These are phyloP conservation scores for Melinopterus prodromus DNA, from an alignment of 2,888 invertebrate genomes.

Conservation along the genomic window DNA sequence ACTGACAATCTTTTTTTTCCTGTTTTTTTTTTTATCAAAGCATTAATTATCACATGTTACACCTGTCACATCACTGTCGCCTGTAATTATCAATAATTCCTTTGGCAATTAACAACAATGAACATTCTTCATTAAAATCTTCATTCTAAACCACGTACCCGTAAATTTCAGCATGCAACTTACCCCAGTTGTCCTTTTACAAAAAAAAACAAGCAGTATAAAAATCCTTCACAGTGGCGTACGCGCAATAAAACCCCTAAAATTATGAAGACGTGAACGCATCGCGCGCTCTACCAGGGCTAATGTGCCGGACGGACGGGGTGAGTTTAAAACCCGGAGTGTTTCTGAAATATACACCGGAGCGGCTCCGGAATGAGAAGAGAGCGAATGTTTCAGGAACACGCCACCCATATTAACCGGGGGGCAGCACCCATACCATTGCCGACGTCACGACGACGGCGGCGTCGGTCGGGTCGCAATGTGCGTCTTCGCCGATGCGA, in stretches of 20 bases:
- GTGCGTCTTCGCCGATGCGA: neutral
- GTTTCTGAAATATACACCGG: neutral
- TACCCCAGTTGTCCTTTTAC: neutral
- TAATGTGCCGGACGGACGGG: neutral
- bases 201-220: neutral
- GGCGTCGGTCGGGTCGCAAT: neutral
- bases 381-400: slow-evolving; percentile 4
- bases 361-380: neutral
- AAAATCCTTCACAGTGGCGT: slow-evolving; percentile 1
- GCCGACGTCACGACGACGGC: neutral
- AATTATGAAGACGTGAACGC: slow-evolving; percentile 23
- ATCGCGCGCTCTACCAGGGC: too few species aligned
- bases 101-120: too few species aligned
- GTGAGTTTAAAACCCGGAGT: neutral
- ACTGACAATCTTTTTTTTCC: too few species aligned
- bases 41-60: too few species aligned
- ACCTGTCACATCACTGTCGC: too few species aligned
- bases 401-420: neutral
- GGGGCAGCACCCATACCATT: neutral
- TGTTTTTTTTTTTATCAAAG: too few species aligned
- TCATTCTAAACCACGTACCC: too few species aligned
- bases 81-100: too few species aligned
- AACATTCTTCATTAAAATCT: too few species aligned
- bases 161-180: too few species aligned
- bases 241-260: slow-evolving; percentile 14